Conservation (phyloP, 2,113 vertebrate species). For the Vombatus ursinus region DNA sequence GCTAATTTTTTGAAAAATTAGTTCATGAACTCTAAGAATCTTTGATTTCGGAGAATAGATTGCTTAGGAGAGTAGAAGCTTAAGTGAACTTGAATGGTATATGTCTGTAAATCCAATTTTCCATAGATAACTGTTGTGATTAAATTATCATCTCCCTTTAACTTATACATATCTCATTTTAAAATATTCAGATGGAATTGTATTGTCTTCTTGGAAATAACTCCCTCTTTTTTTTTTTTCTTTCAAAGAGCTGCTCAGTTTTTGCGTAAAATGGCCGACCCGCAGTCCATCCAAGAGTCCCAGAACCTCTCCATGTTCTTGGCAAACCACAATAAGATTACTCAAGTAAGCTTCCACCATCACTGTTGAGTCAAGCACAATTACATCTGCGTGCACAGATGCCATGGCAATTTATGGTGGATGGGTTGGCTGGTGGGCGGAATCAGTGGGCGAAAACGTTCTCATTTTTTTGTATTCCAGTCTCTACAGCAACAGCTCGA, state of each 20-base stretch:
- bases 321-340: constrained; percentile 99
- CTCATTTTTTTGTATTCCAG: constrained; percentile 76
- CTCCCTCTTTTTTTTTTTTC: background rate
- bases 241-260: constrained; percentile 94
- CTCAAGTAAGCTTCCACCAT: constrained; percentile 86
- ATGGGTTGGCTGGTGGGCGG: rapidly evolving
- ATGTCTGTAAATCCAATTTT: background rate
- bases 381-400: background rate
- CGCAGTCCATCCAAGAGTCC: constrained; percentile 98
- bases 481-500: constrained; percentile 98
- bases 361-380: background rate
- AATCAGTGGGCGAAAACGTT: background rate
- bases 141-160: background rate
- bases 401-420: rapidly evolving
- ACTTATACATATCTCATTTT: background rate
- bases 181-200: background rate
- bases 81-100: background rate
- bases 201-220: background rate
- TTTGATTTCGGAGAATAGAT: background rate
- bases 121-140: background rate
- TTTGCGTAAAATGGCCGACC: constrained; percentile 98
- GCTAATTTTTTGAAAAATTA: background rate
- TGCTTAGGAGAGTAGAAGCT: too few relatives aligned
- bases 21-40: background rate
- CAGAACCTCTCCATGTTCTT: constrained; percentile 99